Evolutionary conservation across 2,888 invertebrate species (phyloP).

Genomic region (Gymnosoma rotundatum): DNA sequence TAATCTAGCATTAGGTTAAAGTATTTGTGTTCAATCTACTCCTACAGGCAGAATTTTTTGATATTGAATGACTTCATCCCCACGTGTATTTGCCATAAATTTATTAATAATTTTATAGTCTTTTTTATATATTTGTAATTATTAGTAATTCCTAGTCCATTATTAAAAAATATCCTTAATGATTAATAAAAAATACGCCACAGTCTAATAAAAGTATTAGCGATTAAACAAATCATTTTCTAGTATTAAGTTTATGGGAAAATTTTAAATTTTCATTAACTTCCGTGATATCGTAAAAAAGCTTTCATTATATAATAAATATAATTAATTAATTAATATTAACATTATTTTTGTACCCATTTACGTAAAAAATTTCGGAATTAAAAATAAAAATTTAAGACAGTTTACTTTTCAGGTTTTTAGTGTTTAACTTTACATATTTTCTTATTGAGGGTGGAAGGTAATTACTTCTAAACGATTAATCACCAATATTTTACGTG

Average conservation of each 20-base stretch:
- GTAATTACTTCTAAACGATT: too few relatives aligned
- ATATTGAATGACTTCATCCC: neutral
- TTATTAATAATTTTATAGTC: neutral
- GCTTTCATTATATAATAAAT: constrained; percentile 39
- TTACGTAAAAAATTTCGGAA: neutral
- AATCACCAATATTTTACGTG: too few relatives aligned
- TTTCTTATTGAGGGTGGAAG: too few relatives aligned
- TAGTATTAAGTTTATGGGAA: constrained; percentile 25
- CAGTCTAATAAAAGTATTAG: too few relatives aligned
- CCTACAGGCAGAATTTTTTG: constrained; percentile 32
- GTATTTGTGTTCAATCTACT: constrained; percentile 19
- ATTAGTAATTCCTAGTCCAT: too few relatives aligned
- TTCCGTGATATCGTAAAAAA: constrained; percentile 53
- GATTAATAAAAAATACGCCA: too few relatives aligned
- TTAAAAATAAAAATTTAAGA: neutral
- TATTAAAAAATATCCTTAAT: too few relatives aligned
- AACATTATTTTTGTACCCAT: too few relatives aligned
- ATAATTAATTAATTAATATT: constrained; percentile 3
- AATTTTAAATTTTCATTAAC: constrained; percentile 33
- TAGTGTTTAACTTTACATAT: too few relatives aligned
- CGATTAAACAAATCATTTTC: neutral
- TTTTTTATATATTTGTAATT: too few relatives aligned
- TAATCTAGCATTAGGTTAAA: neutral
- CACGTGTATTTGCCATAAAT: constrained; percentile 6
- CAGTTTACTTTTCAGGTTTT: too few relatives aligned